Base-by-base conservation (phyloP, 2,113 vertebrate genomes). In the Oriolus oriolus region DNA sequence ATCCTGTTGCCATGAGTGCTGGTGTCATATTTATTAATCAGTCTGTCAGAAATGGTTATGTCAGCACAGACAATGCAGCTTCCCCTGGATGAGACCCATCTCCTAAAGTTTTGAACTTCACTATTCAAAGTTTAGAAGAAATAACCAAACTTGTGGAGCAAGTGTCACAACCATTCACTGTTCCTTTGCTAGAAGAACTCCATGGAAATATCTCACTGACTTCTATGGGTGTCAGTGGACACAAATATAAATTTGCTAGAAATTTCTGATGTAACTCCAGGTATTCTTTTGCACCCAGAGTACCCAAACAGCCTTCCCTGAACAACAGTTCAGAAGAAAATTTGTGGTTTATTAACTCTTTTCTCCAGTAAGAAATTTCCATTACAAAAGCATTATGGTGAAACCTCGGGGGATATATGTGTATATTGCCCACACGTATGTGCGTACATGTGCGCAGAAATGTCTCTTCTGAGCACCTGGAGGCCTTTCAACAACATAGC, bases 11-110 rank as follows among this genome's bases (percentile, higher is more conserved):
- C 31, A 11, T 31, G 50, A 91, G 73, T 63, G 54, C 39, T 31
- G 42, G 9, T 64, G 42, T 84, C 89, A 45, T 56, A 90, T 90
- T 93, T 96, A 92, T 92, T 92, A 90, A 88, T 81, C 92, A 84
- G 1, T 63, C 86, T 89, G 86, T 90, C 83, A 92, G 90, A 92
- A 96, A 68, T 30, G 12, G 28, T 86, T 95, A 81, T 94, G 56
- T 77, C 79, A 81, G 60, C 88, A 84, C 65, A 94, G 83, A 52
- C 35, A 88, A 30, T 22, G 49, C 31, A 75, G 79, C 44, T 74
- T 84, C 37, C n/a, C 49, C 60, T n/a, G n/a, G 71, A 85, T 47
- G 13, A 86, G 52, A 63, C 30, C 9, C 21, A 52, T 64, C 60
- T 81, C 82, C 23, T 60, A 10, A 88, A 75, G 60, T 84, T 87